Percentiles rank a stretch among this genome's conserved stretches.
Conservation (phyloP, 1,140 invertebrate genomes). For the Nilaparvata lugens region DNA sequence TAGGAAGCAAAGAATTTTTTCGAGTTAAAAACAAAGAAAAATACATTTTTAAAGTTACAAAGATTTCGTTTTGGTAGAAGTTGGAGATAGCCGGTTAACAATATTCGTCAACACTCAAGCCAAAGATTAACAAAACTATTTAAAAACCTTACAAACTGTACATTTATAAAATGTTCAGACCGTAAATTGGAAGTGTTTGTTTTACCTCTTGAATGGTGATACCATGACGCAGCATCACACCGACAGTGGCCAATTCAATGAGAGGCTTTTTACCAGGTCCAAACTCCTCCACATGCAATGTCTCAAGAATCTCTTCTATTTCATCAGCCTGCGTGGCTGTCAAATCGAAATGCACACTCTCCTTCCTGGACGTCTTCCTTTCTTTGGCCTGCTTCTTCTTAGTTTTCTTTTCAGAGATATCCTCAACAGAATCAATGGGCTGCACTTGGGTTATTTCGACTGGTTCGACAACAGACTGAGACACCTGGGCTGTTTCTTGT, state of each 20-base stretch:
- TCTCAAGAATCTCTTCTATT: constrained; percentile 61
- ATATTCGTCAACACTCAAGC: no score
- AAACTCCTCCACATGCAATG: constrained; percentile 64
- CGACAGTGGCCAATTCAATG: constrained; percentile 69
- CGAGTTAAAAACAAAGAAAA: no score
- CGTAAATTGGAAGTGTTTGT: constrained; percentile 24
- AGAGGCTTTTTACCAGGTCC: constrained; percentile 66
- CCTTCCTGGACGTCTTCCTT: constrained; percentile 34
- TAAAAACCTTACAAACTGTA: no score
- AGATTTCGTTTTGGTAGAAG: no score
- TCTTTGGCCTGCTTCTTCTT: constrained; percentile 32
- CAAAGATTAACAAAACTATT: no score
- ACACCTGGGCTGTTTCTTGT: not conserved
- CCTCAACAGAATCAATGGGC: constrained; percentile 31
- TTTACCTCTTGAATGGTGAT: constrained; percentile 66
- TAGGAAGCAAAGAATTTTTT: no score
- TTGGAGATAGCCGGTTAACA: no score
- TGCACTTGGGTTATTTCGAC: constrained; percentile 11
- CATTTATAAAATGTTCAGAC: no score
- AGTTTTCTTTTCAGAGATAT: constrained; percentile 33
- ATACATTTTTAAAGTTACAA: no score
- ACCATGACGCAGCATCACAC: constrained; percentile 61
- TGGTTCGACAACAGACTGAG: constrained; percentile 9
- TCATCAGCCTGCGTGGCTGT: constrained; percentile 48
- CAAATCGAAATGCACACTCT: constrained; percentile 37